phyloP scores from a whole-genome alignment of 2,113 vertebrate genomes.

The Hemibagrus wyckioides region DNA sequence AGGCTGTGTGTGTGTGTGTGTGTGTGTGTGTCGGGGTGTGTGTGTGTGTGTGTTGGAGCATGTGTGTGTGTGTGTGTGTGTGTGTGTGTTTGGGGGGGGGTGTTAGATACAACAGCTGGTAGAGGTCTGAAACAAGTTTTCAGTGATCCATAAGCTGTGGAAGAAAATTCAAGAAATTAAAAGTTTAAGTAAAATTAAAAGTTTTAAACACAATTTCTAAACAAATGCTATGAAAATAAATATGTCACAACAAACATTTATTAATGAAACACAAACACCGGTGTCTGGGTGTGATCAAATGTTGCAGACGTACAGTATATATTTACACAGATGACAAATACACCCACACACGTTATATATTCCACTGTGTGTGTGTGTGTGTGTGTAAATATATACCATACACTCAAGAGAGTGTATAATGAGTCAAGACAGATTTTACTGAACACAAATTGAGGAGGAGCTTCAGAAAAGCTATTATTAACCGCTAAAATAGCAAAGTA shows the following conservation, averaged over 20 bases:
- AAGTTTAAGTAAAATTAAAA: not conserved
- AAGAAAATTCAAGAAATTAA: not conserved
- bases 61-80: not conserved
- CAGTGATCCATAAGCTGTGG: slow-evolving; percentile 7
- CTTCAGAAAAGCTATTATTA: not conserved
- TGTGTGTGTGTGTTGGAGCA: slow-evolving; percentile 3
- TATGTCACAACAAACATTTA: not conserved
- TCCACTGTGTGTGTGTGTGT: too few relatives aligned
- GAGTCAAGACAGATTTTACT: not conserved
- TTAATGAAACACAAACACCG: not conserved
- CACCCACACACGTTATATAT: too few relatives aligned
- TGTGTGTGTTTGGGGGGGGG: slow-evolving; percentile 32
- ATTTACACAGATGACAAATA: too few relatives aligned
- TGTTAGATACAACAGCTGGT: slow-evolving; percentile 38
- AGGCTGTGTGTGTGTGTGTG: slow-evolving; percentile 31
- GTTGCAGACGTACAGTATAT: not conserved
- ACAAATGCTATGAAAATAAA: not conserved
- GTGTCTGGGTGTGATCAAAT: not conserved
- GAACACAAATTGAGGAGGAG: not conserved
- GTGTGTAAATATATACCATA: not conserved
- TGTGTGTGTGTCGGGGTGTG: slow-evolving; percentile 41
- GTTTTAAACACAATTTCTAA: not conserved
- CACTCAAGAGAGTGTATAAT: not conserved
- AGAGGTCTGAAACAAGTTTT: slow-evolving; percentile 36
- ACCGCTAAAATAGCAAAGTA: not conserved